Base-by-base conservation (phyloP, 37 sponge, comb jelly and placozoan species). In the Lycopodina hypogea region DNA sequence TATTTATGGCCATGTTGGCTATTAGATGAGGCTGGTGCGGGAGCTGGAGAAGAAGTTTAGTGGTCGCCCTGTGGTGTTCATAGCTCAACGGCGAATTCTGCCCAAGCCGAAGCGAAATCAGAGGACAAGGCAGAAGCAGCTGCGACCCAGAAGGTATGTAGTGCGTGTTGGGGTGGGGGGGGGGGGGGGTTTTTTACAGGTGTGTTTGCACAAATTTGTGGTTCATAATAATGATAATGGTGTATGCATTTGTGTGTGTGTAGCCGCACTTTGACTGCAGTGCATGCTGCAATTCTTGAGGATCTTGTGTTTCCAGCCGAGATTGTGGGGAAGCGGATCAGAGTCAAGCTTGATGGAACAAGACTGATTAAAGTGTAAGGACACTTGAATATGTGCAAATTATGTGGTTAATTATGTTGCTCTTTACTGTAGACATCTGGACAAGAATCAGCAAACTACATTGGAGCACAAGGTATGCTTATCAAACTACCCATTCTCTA, bases 11-110 rank as follows among this genome's bases (percentile, higher is more conserved):
- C 48, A 12, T 45, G 48, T 45, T 9, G 9, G 9, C 4, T 9
- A 45, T 9, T 45, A 92, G 79, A 75, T 85, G 38, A 84, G 92
- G 42, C 84, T 93, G 24, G 90, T 93, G 17, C 64, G 99, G 40
- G 99, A 98, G 83, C 76, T 98, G 74, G 99, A 98, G 75, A 98
- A 98, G 84, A 98, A 98, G 78, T 93, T 93, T 69, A 85, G 88
- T 52, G 98, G 98, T 11, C 84, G 89, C 18, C 89, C 91, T 50
- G 96, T 98, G 24, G 92, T 98, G 53, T 93, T 98, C 80, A 77
- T 98, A 38, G 95, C 96, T 30, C 90, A 93, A 77, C 69, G 97
- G 22, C 56, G 94, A 15, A 96, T 96, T 74, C 86, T 96, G 24
- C 83, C 90, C 19, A 96, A 96, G 77, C 94, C 93, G 0, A 96